Evolutionary conservation across 2,113 vertebrate genomes (phyloP).

Genomic region (Crocuta crocuta): DNA sequence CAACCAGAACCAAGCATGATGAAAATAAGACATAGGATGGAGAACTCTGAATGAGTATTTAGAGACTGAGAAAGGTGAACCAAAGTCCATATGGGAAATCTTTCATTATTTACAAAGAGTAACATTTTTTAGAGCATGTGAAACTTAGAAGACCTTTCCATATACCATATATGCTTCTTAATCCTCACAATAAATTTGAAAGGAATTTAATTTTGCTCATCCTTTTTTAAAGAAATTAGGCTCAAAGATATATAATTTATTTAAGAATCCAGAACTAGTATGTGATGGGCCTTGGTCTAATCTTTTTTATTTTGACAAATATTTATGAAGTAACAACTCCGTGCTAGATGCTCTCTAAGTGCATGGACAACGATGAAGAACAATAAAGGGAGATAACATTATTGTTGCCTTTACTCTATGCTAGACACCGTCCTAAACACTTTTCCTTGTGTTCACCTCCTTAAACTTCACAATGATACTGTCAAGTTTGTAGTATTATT

Average conservation of each 20-base stretch:
- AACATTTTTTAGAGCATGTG: background rate
- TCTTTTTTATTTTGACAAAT: background rate
- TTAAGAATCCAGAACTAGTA: background rate
- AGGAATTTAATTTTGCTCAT: background rate
- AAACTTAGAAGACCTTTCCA: background rate
- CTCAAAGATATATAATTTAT: background rate
- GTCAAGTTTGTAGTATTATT: background rate
- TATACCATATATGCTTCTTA: background rate
- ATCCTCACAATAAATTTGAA: background rate
- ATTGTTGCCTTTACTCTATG: too few relatives aligned
- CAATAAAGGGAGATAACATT: background rate
- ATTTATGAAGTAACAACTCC: background rate
- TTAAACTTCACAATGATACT: background rate
- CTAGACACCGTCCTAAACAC: background rate
- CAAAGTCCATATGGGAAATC: background rate
- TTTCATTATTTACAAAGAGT: background rate
- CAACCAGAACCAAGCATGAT: background rate
- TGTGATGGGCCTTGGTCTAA: background rate
- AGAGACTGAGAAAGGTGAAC: background rate
- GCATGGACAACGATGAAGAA: background rate
- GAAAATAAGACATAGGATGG: background rate
- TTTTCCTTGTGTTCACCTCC: background rate
- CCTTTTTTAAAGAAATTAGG: background rate
- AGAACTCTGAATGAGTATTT: background rate
- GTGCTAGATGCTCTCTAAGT: background rate